phyloP scores from a whole-genome alignment of 2,113 vertebrate genomes.

The Ciconia boyciana region DNA sequence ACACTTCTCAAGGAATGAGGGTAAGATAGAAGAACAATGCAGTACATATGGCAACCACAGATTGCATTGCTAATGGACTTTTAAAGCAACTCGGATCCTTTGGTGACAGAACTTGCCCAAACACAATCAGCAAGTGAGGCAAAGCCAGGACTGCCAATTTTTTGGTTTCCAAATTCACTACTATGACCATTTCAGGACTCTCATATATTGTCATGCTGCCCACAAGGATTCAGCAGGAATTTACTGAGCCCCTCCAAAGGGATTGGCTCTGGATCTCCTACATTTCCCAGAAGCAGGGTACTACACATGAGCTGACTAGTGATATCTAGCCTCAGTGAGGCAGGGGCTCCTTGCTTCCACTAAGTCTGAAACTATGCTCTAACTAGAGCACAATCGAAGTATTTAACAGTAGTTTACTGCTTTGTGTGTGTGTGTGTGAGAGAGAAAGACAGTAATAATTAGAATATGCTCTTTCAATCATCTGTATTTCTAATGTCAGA shows the following conservation, averaged over 20 bases:
- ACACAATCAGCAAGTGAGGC: not conserved
- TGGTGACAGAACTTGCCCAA: not conserved
- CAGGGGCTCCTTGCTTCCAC: not conserved
- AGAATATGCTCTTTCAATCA: not conserved
- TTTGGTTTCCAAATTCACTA: not conserved
- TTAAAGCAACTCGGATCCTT: not conserved
- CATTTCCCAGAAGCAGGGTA: not conserved
- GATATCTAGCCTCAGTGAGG: not conserved
- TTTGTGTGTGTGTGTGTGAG: not conserved
- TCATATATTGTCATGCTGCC: not conserved
- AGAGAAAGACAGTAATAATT: not conserved
- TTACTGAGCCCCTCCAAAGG: not conserved
- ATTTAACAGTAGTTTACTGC: not conserved
- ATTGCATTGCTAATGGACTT: not conserved
- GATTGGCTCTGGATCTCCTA: not conserved
- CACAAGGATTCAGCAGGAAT: not conserved
- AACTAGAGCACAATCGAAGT: not conserved
- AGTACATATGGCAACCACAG: not conserved
- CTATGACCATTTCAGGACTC: not conserved
- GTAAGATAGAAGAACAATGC: not conserved
- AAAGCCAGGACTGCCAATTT: not conserved
- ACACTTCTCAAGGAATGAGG: not conserved
- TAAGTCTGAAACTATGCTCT: not conserved
- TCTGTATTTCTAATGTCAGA: not conserved
- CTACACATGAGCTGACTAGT: not conserved